Evolutionary conservation across 2,888 invertebrate species (phyloP).

Genomic region (Tridacna crocea): DNA sequence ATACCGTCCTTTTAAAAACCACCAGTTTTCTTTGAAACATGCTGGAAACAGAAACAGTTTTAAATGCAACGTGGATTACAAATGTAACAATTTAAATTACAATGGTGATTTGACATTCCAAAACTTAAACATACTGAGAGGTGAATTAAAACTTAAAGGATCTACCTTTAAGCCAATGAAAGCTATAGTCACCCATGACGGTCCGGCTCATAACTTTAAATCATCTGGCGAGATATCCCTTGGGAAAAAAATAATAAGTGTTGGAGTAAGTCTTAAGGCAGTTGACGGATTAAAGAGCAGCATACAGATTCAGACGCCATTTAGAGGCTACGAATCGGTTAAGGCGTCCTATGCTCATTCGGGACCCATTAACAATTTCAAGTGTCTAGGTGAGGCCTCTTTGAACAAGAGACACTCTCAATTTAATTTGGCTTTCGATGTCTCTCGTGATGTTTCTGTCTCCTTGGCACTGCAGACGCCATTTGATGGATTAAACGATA

Average conservation of each 20-base stretch:
- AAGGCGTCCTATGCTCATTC: constrained; percentile 32
- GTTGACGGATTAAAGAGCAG: constrained; percentile 35
- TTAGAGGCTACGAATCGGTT: constrained; percentile 32
- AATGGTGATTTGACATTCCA: constrained; percentile 47
- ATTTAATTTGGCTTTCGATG: constrained; percentile 31
- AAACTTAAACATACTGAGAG: constrained; percentile 37
- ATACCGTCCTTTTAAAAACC: constrained; percentile 41
- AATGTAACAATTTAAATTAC: constrained; percentile 43
- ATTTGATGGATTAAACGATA: constrained; percentile 31
- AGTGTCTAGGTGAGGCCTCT: constrained; percentile 34
- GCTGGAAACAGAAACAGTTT: constrained; percentile 42
- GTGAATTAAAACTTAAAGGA: constrained; percentile 47
- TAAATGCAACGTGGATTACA: constrained; percentile 54
- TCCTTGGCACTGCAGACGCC: constrained; percentile 33
- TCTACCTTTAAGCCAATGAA: constrained; percentile 39
- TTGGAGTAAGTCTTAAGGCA: constrained; percentile 28
- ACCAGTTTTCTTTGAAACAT: constrained; percentile 50
- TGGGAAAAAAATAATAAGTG: constrained; percentile 35
- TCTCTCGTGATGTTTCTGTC: constrained; percentile 26
- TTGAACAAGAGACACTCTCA: constrained; percentile 23
- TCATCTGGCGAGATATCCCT: constrained; percentile 30
- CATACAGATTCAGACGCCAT: constrained; percentile 35
- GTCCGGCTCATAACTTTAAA: constrained; percentile 40
- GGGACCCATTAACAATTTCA: constrained; percentile 42
- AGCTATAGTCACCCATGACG: constrained; percentile 36